phyloP scores from a whole-genome alignment of 2,113 vertebrate species.

The Pycnonotus jocosus region DNA sequence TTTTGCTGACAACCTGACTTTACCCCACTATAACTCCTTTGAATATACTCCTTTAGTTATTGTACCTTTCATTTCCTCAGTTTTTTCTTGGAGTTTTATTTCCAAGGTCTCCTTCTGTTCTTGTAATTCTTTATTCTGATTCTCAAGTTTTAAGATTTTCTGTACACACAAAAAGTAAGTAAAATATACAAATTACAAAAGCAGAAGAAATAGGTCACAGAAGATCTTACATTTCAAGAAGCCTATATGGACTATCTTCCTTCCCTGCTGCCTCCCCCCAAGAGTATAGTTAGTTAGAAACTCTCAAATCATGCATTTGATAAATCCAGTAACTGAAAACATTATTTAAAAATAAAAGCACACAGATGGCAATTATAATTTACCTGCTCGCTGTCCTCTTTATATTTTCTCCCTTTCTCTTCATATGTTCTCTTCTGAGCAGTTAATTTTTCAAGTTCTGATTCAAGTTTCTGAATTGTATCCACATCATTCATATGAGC shows the following conservation, averaged over 20 bases:
- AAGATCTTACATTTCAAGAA: neutral
- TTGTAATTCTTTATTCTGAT: conserved; percentile 69
- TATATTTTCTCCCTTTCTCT: conserved; percentile 76
- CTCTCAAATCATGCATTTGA: neutral
- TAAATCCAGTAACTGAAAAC: neutral
- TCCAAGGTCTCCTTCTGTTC: conserved; percentile 77
- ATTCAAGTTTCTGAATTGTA: conserved; percentile 82
- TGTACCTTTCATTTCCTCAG: conserved; percentile 82
- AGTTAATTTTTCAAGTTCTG: conserved; percentile 78
- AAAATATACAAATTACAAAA: neutral
- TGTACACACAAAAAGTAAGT: neutral
- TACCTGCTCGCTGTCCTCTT: conserved; percentile 79
- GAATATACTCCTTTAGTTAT: neutral
- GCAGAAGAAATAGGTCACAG: neutral
- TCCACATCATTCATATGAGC: conserved; percentile 73
- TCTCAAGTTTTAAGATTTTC: conserved; percentile 77
- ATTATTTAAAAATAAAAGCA: neutral
- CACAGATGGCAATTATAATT: neutral
- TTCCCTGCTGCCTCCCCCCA: no score
- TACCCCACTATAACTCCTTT: neutral
- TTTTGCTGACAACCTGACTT: neutral
- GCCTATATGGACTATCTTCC: neutral
- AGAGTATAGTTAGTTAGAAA: neutral
- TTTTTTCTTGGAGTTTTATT: conserved; percentile 73
- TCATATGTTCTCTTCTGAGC: conserved; percentile 73